phyloP scores from a whole-genome alignment of 2,888 invertebrate genomes.

The Fragum sueziense region DNA sequence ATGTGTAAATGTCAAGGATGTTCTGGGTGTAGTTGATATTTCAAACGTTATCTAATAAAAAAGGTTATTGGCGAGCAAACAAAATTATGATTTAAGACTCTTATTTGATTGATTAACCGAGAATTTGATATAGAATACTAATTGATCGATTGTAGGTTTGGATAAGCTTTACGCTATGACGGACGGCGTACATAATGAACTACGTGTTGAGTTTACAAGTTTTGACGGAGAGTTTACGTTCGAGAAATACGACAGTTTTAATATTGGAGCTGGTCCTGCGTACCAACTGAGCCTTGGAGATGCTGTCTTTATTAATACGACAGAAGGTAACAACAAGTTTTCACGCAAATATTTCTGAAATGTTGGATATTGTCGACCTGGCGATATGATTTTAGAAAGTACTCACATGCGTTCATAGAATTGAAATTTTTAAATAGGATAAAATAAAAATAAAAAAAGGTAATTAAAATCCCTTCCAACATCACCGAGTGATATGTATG shows the following conservation, averaged over 20 bases:
- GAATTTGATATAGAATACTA: neutral
- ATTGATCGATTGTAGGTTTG: neutral
- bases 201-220: neutral
- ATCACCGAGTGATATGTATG: no score
- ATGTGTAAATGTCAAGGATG: neutral
- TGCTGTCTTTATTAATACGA: neutral
- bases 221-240: neutral
- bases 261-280: neutral
- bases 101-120: neutral
- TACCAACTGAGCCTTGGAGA: neutral
- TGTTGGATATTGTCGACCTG: no score
- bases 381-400: no score
- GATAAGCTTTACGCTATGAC: neutral
- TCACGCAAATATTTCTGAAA: no score
- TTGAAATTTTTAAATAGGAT: no score
- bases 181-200: neutral
- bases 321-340: neutral
- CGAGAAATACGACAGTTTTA: conserved; percentile 3
- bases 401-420: no score
- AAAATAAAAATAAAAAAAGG: no score
- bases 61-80: neutral
- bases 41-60: neutral
- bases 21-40: neutral
- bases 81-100: neutral
- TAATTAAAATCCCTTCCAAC: no score